Percentiles rank a stretch among this genome's conserved stretches.
Evolutionary conservation across 2,797 vertebrate genomes (phyloP).

Genomic region (Gadopsis bispinosus): DNA sequence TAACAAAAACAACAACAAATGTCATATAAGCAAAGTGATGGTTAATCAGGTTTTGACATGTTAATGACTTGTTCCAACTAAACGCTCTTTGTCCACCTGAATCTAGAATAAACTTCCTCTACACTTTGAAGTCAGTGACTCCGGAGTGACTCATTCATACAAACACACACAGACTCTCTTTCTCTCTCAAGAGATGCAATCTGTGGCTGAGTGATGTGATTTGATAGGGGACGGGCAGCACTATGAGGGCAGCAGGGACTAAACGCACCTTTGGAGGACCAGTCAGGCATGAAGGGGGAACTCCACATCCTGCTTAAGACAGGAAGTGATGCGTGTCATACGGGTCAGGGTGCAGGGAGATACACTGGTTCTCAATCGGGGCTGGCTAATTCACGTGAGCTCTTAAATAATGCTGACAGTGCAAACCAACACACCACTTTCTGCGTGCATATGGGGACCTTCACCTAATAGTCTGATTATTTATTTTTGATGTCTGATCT

Average conservation of each 20-base stretch:
- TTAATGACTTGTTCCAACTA: slow-evolving; percentile 15
- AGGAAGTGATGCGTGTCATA: slow-evolving; percentile 65
- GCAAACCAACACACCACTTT: not conserved
- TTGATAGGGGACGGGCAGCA: slow-evolving; percentile 49
- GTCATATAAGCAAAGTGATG: slow-evolving; percentile 1
- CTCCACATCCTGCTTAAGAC: slow-evolving; percentile 67
- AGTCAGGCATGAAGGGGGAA: slow-evolving; percentile 59
- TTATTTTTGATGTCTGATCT: not conserved
- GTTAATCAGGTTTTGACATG: slow-evolving; percentile 21
- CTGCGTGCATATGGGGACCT: not conserved
- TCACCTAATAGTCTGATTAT: not conserved
- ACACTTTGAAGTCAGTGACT: slow-evolving; percentile 25
- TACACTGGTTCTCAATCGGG: slow-evolving; percentile 34
- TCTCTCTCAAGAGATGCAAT: slow-evolving; percentile 36
- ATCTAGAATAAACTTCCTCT: slow-evolving; percentile 71
- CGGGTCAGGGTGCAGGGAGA: slow-evolving; percentile 45
- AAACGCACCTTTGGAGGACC: slow-evolving; percentile 70
- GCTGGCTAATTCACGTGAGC: slow-evolving; percentile 31
- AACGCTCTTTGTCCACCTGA: not conserved
- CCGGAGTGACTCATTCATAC: slow-evolving; percentile 44
- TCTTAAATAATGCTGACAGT: not conserved
- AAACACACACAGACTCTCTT: slow-evolving; percentile 45
- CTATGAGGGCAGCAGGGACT: slow-evolving; percentile 62
- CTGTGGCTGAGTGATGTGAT: slow-evolving; percentile 38
- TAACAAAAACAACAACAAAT: not conserved